Evolutionary conservation across 2,888 invertebrate genomes (phyloP).

Genomic region (Hedya salicella): DNA sequence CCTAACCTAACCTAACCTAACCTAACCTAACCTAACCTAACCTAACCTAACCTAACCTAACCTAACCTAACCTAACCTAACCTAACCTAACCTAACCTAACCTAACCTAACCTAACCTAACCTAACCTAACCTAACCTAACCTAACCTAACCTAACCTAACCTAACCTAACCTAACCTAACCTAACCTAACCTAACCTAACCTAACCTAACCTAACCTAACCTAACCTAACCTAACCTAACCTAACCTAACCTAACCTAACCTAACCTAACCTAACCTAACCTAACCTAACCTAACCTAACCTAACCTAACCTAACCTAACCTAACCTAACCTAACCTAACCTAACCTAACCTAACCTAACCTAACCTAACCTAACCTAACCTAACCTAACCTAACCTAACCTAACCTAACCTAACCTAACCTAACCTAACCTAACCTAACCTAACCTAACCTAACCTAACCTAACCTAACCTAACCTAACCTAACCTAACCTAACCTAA

Average conservation of each 20-base stretch:
- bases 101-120: slow-evolving; percentile 3
- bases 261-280: slow-evolving; percentile 3
- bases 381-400: slow-evolving; percentile 3
- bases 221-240: slow-evolving; percentile 3
- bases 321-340: slow-evolving; percentile 3
- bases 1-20: slow-evolving; percentile 33
- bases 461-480: slow-evolving; percentile 3
- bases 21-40: slow-evolving; percentile 37
- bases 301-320: slow-evolving; percentile 3
- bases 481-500: slow-evolving; percentile 3
- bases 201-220: slow-evolving; percentile 3
- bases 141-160: slow-evolving; percentile 3
- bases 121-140: slow-evolving; percentile 3
- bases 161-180: slow-evolving; percentile 3
- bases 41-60: slow-evolving; percentile 11
- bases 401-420: slow-evolving; percentile 3
- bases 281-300: slow-evolving; percentile 3
- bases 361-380: slow-evolving; percentile 3
- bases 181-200: slow-evolving; percentile 3
- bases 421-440: slow-evolving; percentile 3
- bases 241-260: slow-evolving; percentile 3
- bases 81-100: slow-evolving; percentile 3
- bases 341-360: slow-evolving; percentile 3
- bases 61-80: slow-evolving; percentile 14
- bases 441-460: slow-evolving; percentile 3